Evolutionary conservation across 2,797 vertebrate genomes (phyloP).

Genomic region (Micrastur ruficollis): DNA sequence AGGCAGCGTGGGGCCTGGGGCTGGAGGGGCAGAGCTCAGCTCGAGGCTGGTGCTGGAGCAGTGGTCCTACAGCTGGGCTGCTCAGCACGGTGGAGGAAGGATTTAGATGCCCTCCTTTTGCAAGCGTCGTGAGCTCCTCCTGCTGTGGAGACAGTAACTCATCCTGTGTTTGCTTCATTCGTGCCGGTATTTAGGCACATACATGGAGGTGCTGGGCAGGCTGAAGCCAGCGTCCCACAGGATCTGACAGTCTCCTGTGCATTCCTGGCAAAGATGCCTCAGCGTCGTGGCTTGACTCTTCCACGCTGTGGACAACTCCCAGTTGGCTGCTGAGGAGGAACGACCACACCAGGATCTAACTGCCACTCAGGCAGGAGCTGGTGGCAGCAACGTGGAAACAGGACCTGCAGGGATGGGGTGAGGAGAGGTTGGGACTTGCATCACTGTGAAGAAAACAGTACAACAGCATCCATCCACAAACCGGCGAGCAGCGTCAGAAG

Average conservation of each 20-base stretch:
- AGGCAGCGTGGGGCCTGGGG: background rate
- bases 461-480: background rate
- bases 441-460: background rate
- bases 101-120: background rate
- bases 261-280: background rate
- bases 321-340: background rate
- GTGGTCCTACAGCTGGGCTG: background rate
- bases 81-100: fast-evolving
- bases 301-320: background rate
- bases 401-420: background rate
- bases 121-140: background rate
- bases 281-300: background rate
- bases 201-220: background rate
- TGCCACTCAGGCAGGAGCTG: background rate
- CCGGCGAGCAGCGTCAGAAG: background rate
- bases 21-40: background rate
- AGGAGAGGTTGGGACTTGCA: background rate
- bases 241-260: background rate
- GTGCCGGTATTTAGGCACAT: background rate
- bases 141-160: background rate
- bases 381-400: background rate
- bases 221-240: fast-evolving
- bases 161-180: background rate
- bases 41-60: background rate
- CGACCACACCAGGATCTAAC: background rate